A percentile compares a stretch with the other conserved stretches of the same genome.
These are phyloP conservation scores for Trichoplusia ni DNA, from an alignment of 1,140 invertebrate species.

Conservation along the genomic window DNA sequence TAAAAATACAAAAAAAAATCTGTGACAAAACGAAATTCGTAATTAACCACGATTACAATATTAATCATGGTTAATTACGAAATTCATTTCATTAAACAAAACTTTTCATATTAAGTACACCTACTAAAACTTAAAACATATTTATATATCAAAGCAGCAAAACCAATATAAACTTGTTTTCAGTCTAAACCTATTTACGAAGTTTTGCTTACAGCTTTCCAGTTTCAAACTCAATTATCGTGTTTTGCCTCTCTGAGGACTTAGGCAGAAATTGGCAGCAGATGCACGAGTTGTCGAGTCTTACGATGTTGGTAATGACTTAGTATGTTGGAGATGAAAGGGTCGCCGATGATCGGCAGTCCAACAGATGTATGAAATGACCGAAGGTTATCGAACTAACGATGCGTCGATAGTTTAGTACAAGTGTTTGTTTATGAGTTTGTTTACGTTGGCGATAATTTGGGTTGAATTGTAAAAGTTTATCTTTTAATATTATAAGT, in stretches of 20 bases:
- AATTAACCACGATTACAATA: too few relatives aligned
- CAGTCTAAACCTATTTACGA: background rate
- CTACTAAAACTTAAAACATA: too few relatives aligned
- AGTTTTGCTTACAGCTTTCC: constrained; percentile 9
- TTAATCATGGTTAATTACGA: too few relatives aligned
- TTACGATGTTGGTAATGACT: constrained; percentile 32
- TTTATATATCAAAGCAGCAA: background rate
- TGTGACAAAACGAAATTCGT: background rate
- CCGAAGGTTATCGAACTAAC: constrained; percentile 55
- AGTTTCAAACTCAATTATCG: background rate
- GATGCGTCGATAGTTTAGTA: background rate
- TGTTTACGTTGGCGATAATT: background rate
- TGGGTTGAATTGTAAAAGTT: too few relatives aligned
- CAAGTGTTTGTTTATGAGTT: constrained; percentile 7
- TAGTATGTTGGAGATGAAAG: constrained; percentile 55
- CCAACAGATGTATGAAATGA: constrained; percentile 42
- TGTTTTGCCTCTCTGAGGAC: constrained; percentile 20
- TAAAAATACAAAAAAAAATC: background rate
- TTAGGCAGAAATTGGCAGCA: constrained; percentile 17
- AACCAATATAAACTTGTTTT: constrained; percentile 2
- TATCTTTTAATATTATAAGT: too few relatives aligned
- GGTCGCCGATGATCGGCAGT: constrained; percentile 52
- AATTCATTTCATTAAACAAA: too few relatives aligned
- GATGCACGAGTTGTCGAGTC: background rate
- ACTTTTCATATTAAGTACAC: too few relatives aligned